phyloP scores from a whole-genome alignment of 2,113 vertebrate genomes.

The Brachirus orientalis region DNA sequence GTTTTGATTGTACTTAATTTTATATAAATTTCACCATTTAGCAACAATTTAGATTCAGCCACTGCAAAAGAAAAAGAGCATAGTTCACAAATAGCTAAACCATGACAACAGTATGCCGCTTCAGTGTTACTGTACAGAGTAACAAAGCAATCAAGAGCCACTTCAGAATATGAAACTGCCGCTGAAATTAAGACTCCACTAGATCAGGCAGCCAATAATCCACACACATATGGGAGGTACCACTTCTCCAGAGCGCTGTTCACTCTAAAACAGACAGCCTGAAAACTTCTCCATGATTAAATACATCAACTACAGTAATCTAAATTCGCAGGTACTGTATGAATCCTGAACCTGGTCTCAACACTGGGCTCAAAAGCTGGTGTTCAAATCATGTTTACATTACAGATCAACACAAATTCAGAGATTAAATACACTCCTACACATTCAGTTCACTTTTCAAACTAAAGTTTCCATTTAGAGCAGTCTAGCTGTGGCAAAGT shows the following conservation, averaged over 20 bases:
- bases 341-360: slow-evolving; percentile 23
- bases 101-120: slow-evolving; percentile 7
- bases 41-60: slow-evolving; percentile 18
- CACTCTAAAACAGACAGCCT: slow-evolving; percentile 22
- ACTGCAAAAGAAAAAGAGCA: slow-evolving; percentile 31
- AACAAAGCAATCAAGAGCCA: slow-evolving; percentile 19
- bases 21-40: slow-evolving; percentile 9
- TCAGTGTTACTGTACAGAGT: slow-evolving; percentile 24
- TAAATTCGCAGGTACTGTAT: slow-evolving; percentile 8
- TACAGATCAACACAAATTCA: slow-evolving; percentile 17
- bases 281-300: background rate
- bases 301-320: background rate
- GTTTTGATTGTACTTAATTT: slow-evolving; percentile 25
- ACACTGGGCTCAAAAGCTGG: slow-evolving; percentile 63
- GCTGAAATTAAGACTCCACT: slow-evolving; percentile 11
- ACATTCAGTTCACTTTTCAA: slow-evolving; percentile 12
- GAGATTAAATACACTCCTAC: slow-evolving; percentile 12
- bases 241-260: background rate
- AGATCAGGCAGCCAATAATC: background rate
- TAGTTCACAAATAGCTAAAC: slow-evolving; percentile 10
- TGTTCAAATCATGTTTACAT: slow-evolving; percentile 61
- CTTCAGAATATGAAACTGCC: slow-evolving; percentile 14
- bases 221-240: background rate
- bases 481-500: slow-evolving; percentile 38
- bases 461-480: slow-evolving; percentile 13